Conservation (phyloP, 2,797 vertebrate genomes). For the Myotis findleyi region DNA sequence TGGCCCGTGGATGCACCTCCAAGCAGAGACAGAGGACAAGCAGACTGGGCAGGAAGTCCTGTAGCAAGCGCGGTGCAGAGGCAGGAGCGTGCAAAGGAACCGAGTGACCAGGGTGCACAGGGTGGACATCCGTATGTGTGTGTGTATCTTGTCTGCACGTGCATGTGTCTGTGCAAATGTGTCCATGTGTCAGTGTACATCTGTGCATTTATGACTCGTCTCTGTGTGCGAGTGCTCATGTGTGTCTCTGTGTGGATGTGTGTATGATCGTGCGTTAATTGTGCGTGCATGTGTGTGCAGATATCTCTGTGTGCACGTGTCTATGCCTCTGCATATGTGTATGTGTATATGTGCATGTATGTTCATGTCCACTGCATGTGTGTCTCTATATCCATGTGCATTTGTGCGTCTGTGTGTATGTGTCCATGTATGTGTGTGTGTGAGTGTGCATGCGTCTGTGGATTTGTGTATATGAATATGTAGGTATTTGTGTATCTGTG, state of each 20-base stretch:
- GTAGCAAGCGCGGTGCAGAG: fast-evolving
- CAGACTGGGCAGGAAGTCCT: neutral
- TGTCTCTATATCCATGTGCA: neutral
- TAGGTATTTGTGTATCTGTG: neutral
- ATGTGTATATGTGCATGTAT: fast-evolving
- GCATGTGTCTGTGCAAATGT: neutral
- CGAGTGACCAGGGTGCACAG: neutral
- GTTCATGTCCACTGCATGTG: fast-evolving
- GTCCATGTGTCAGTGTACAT: neutral
- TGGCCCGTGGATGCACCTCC: fast-evolving
- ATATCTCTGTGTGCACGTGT: fast-evolving
- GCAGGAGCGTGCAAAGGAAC: neutral
- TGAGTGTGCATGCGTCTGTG: neutral
- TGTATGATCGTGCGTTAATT: neutral
- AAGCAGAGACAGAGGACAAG: neutral
- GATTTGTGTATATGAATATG: neutral
- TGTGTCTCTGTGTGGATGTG: neutral
- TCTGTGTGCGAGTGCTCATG: neutral
- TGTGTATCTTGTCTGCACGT: no score
- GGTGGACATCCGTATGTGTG: fast-evolving
- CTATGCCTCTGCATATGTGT: neutral
- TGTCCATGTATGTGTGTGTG: neutral
- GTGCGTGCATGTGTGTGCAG: neutral
- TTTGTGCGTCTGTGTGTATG: neutral
- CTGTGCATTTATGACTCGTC: neutral